A percentile compares a stretch with the other conserved stretches of the same genome.
Conservation (phyloP, 2,888 invertebrate genomes). For the Hedychridium roseum region DNA sequence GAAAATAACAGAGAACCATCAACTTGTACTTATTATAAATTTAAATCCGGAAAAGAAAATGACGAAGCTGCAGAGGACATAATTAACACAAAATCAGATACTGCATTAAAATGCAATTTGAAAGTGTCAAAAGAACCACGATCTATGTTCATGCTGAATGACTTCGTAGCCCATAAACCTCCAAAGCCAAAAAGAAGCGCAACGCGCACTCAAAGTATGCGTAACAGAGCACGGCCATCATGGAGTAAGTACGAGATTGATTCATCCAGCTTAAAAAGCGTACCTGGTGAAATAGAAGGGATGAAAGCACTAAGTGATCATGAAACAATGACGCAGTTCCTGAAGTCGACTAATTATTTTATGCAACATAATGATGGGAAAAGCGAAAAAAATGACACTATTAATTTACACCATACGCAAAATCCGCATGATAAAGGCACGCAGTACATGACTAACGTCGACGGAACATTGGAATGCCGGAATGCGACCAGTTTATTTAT, state of each 20-base stretch:
- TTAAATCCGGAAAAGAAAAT: constrained; percentile 44
- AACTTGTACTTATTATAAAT: constrained; percentile 50
- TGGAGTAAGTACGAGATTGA: constrained; percentile 54
- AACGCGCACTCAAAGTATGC: constrained; percentile 55
- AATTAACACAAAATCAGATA: constrained; percentile 28
- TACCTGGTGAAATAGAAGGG: constrained; percentile 6
- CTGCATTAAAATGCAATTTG: constrained; percentile 33
- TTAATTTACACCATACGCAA: no score
- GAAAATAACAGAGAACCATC: constrained; percentile 38
- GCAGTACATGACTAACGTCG: no score
- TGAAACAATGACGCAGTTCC: constrained; percentile 23
- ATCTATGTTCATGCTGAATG: constrained; percentile 57
- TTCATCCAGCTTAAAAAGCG: constrained; percentile 5
- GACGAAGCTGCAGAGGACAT: constrained; percentile 24
- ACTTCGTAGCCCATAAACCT: constrained; percentile 75
- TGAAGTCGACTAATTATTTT: constrained; percentile 22
- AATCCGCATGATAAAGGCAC: no score
- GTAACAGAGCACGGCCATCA: constrained; percentile 51
- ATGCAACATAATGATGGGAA: no score
- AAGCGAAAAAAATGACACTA: no score
- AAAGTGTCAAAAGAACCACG: constrained; percentile 48
- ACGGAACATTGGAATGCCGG: no score
- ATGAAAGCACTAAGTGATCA: constrained; percentile 14
- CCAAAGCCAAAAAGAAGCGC: constrained; percentile 69
- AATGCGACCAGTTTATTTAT: no score